A percentile compares a stretch with the other conserved stretches of the same genome.
Conservation (phyloP, 2,888 invertebrate species). For the Napeogenes inachia region DNA sequence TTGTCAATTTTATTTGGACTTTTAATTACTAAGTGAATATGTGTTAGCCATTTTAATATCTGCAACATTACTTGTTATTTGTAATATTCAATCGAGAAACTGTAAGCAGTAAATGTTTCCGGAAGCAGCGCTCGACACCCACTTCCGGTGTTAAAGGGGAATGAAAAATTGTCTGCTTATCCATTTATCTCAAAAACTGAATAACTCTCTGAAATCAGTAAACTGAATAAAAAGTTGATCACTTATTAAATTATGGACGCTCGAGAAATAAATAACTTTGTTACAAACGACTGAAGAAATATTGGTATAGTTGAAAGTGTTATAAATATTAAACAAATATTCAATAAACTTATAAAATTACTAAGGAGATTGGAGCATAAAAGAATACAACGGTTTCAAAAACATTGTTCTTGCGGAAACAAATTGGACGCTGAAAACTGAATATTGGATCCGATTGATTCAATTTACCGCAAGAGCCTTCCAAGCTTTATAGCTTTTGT, state of each 20-base stretch:
- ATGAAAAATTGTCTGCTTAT: conserved; percentile 28
- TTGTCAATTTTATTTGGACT: no score
- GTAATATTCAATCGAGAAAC: neutral
- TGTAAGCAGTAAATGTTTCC: neutral
- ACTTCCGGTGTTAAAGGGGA: conserved; percentile 14
- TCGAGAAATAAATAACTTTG: neutral
- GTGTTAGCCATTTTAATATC: no score
- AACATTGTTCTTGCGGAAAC: conserved; percentile 13
- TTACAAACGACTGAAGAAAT: no score
- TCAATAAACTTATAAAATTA: no score
- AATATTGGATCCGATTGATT: conserved; percentile 31
- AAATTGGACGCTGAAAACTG: conserved; percentile 21
- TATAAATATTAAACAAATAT: no score
- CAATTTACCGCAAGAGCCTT: conserved; percentile 21
- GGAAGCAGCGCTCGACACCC: conserved; percentile 8
- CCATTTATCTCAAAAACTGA: conserved; percentile 12
- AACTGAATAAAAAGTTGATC: neutral
- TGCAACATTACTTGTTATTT: neutral
- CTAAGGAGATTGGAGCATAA: no score
- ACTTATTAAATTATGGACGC: neutral
- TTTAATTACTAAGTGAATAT: no score
- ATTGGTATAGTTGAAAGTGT: no score
- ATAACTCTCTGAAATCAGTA: neutral
- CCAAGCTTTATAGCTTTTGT: conserved; percentile 14
- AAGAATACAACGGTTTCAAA: neutral